These are phyloP conservation scores for Nansenia antarctica DNA, from an alignment of 2,113 vertebrate genomes.

Conservation along the genomic window DNA sequence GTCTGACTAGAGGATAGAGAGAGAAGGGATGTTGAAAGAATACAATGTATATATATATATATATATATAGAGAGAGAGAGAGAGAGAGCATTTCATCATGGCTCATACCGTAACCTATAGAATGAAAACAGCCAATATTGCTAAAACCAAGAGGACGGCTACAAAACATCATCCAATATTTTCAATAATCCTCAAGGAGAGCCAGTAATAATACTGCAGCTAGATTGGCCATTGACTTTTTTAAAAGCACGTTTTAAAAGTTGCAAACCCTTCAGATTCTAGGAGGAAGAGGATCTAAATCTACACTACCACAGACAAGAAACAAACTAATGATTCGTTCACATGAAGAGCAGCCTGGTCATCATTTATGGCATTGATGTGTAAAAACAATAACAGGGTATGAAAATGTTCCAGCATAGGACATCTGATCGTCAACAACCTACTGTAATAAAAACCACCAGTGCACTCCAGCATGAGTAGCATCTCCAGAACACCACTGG, in stretches of 20 bases:
- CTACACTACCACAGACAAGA: slow-evolving; percentile 1
- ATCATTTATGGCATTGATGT: slow-evolving; percentile 1
- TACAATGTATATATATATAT: too few species aligned
- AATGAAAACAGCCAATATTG: neutral
- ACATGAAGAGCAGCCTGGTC: neutral
- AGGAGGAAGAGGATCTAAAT: slow-evolving; percentile 20
- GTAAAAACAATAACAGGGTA: neutral
- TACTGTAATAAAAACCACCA: too few species aligned
- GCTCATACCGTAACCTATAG: neutral
- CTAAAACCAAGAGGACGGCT: too few species aligned
- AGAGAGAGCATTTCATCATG: too few species aligned
- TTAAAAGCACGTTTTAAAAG: neutral
- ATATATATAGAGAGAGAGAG: too few species aligned
- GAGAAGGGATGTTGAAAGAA: too few species aligned
- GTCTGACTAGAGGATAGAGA: too few species aligned
- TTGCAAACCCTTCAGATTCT: too few species aligned
- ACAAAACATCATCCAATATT: neutral
- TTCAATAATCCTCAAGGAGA: neutral
- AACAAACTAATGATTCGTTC: slow-evolving; percentile 14
- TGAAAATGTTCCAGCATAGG: neutral
- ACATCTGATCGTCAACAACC: neutral
- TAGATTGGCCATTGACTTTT: too few species aligned
- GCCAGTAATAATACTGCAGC: neutral
- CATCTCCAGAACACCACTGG: neutral
- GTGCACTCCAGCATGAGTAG: neutral